phyloP scores from a whole-genome alignment of 2,113 vertebrate genomes.

The Lates calcarifer region DNA sequence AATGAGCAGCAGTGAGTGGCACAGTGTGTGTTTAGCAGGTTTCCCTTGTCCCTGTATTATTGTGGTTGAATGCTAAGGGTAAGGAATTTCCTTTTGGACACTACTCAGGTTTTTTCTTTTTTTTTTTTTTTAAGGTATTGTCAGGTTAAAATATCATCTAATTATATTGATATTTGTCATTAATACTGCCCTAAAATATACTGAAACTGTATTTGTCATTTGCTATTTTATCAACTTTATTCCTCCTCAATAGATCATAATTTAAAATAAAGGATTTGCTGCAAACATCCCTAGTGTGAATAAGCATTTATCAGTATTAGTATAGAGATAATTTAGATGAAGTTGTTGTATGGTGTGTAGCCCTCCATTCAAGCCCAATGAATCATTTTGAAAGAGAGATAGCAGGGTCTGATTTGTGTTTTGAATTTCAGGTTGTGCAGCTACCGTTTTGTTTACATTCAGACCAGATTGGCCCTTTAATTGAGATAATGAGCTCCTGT shows the following conservation, averaged over 20 bases:
- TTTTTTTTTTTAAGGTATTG: too few relatives aligned
- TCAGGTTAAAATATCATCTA: too few relatives aligned
- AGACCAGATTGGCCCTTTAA: constrained; percentile 21
- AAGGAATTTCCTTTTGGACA: neutral
- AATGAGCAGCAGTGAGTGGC: neutral
- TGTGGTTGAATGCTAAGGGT: neutral
- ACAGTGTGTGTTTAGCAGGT: neutral
- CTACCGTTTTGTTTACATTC: constrained; percentile 15
- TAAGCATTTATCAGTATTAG: neutral
- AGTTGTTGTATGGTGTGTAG: neutral
- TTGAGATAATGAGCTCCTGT: constrained; percentile 46
- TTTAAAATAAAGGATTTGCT: too few relatives aligned
- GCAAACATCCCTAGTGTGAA: neutral
- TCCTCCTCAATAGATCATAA: neutral
- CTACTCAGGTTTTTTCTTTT: too few relatives aligned
- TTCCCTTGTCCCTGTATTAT: neutral
- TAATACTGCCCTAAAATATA: too few relatives aligned
- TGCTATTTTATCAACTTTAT: too few relatives aligned
- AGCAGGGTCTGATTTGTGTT: neutral
- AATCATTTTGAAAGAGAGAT: neutral
- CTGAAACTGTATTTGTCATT: too few relatives aligned
- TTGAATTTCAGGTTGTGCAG: neutral
- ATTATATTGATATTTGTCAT: too few relatives aligned
- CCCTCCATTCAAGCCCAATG: neutral
- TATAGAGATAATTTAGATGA: neutral